These are phyloP conservation scores for Helicoverpa assulta DNA, from an alignment of 2,888 invertebrate species.

Conservation along the genomic window DNA sequence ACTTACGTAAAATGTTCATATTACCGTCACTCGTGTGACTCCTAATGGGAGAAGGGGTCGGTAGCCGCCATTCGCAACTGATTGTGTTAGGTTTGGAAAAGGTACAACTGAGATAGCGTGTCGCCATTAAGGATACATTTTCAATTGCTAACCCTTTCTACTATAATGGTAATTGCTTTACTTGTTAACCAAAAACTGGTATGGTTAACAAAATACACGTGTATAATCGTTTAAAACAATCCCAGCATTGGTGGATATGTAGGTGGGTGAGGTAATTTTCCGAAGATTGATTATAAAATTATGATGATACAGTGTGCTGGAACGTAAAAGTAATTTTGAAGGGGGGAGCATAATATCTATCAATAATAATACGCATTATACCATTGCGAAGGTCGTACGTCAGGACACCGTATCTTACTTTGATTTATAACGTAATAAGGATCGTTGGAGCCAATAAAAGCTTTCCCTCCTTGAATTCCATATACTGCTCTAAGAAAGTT, in stretches of 20 bases:
- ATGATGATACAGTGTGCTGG: neutral
- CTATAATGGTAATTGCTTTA: constrained; percentile 22
- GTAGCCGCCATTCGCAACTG: neutral
- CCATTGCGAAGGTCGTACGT: constrained; percentile 47
- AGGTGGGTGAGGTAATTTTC: neutral
- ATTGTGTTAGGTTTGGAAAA: constrained; percentile 35
- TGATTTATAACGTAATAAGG: constrained; percentile 64
- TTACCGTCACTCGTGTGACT: constrained; percentile 3
- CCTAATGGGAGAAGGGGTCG: constrained; percentile 12
- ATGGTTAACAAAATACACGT: constrained; percentile 34
- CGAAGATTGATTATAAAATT: neutral
- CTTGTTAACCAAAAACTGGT: constrained; percentile 31
- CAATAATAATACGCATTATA: constrained; percentile 53
- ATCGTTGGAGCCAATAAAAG: constrained; percentile 55
- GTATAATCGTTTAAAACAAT: neutral
- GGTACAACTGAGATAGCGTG: constrained; percentile 23
- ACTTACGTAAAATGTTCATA: constrained; percentile 6
- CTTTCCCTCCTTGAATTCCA: constrained; percentile 43
- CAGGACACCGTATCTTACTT: constrained; percentile 54
- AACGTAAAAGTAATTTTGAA: constrained; percentile 19
- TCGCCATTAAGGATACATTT: constrained; percentile 47
- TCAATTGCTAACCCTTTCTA: constrained; percentile 48
- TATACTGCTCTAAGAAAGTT: constrained; percentile 43
- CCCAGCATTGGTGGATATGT: neutral
- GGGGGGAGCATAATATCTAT: constrained; percentile 29